phyloP scores from a whole-genome alignment of 2,797 vertebrate species.

The Acrossocheilus fasciatus region DNA sequence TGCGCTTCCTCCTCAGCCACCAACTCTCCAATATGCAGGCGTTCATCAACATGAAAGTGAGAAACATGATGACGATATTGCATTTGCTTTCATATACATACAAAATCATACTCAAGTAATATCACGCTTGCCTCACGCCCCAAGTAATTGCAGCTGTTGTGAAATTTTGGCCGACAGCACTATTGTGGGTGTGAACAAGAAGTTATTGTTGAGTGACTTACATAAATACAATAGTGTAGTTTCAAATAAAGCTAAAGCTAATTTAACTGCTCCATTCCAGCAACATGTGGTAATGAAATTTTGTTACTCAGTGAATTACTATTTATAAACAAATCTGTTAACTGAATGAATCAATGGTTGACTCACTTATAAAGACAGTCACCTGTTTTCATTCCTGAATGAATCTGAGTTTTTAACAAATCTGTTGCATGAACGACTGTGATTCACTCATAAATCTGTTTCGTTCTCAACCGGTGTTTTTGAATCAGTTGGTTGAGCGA shows the following conservation, averaged over 20 bases:
- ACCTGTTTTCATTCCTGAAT: not conserved
- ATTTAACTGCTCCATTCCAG: not conserved
- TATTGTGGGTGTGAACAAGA: not conserved
- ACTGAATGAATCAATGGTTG: not conserved
- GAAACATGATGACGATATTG: conserved; percentile 35
- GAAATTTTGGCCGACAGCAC: not conserved
- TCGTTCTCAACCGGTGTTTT: not conserved
- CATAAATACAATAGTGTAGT: not conserved
- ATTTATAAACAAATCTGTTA: not conserved
- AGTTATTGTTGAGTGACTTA: not conserved
- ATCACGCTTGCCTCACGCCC: not conserved
- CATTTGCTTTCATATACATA: conserved; percentile 2
- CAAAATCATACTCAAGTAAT: not conserved
- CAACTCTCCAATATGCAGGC: conserved; percentile 78
- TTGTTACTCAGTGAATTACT: not conserved
- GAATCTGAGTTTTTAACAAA: not conserved
- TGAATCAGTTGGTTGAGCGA: not conserved
- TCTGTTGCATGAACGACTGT: accelerated
- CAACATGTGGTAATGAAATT: not conserved
- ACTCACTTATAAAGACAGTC: not conserved
- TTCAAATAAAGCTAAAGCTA: not conserved
- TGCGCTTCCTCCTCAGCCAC: conserved; percentile 81
- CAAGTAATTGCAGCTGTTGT: not conserved
- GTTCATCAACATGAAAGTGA: conserved; percentile 93
- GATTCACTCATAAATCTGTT: not conserved